Evolutionary conservation across 2,113 vertebrate genomes (phyloP).

Genomic region (Xenus cinereus): DNA sequence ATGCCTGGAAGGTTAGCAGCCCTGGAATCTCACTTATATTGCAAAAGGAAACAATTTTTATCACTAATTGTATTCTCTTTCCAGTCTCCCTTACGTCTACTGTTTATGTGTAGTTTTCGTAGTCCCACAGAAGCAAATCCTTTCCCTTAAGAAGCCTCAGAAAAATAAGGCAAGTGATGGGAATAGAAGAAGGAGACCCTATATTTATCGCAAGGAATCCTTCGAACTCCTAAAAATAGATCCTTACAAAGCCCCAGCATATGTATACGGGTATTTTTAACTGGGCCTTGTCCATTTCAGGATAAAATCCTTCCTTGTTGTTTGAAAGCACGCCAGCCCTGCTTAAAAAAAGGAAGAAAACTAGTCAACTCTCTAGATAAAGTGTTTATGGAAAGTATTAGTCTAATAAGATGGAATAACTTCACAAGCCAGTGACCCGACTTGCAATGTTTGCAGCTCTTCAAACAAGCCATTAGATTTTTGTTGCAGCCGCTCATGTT

Average conservation of each 20-base stretch:
- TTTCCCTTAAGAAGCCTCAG: constrained; percentile 17
- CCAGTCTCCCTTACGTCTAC: neutral
- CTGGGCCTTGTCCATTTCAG: constrained; percentile 53
- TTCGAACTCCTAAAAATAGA: constrained; percentile 48
- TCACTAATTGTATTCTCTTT: neutral
- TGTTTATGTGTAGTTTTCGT: neutral
- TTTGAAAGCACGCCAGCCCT: constrained; percentile 48
- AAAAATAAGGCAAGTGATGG: constrained; percentile 18
- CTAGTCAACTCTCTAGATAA: constrained; percentile 40
- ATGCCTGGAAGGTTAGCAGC: constrained; percentile 4
- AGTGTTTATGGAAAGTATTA: constrained; percentile 68
- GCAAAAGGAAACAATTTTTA: neutral
- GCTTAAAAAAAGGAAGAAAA: constrained; percentile 60
- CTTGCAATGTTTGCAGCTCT: constrained; percentile 34
- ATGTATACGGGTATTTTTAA: constrained; percentile 50
- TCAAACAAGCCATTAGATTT: constrained; percentile 55
- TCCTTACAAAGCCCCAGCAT: constrained; percentile 24
- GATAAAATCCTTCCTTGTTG: constrained; percentile 42
- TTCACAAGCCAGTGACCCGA: constrained; percentile 28
- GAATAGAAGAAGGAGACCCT: neutral
- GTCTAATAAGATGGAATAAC: constrained; percentile 51
- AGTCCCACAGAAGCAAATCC: constrained; percentile 6
- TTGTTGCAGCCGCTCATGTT: constrained; percentile 32
- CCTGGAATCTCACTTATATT: neutral
- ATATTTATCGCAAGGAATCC: constrained; percentile 43